Evolutionary conservation across 2,797 vertebrate genomes (phyloP).

Genomic region (Crocidura indochinensis): DNA sequence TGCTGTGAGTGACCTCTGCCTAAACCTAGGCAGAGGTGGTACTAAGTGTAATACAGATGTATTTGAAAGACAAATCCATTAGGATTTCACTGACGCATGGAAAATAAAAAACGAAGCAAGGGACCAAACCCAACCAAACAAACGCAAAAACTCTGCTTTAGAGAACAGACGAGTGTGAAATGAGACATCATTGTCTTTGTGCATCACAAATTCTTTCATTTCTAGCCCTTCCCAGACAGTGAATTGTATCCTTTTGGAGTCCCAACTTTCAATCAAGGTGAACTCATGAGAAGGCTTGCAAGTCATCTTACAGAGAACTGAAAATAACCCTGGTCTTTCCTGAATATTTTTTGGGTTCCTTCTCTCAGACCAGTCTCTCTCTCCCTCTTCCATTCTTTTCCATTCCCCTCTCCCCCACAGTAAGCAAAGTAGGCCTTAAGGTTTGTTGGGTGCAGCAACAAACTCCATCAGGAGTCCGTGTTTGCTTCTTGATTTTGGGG

Average conservation of each 20-base stretch:
- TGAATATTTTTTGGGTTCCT: not conserved
- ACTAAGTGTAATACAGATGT: not conserved
- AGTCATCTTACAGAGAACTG: not conserved
- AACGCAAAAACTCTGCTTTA: not conserved
- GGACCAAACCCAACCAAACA: not conserved
- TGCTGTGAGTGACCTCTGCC: not conserved
- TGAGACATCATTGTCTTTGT: no score
- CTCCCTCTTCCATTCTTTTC: no score
- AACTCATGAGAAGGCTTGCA: not conserved
- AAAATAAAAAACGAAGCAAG: not conserved
- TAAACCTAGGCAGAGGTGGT: not conserved
- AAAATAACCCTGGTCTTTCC: no score
- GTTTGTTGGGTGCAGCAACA: not conserved
- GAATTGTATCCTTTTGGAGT: no score
- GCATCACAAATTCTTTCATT: no score
- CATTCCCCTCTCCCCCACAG: no score
- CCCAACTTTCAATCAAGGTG: no score
- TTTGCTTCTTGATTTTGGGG: no score
- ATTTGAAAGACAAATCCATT: not conserved
- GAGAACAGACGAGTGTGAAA: not conserved
- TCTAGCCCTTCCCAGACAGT: no score
- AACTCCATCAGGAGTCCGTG: not conserved
- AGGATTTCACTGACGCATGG: not conserved
- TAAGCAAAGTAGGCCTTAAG: not conserved
- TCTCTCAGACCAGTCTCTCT: no score